Evolutionary conservation across 1,140 invertebrate species (phyloP), one percentile per base, ranked within the genome.

Genomic region (Zophobas morio): DNA sequence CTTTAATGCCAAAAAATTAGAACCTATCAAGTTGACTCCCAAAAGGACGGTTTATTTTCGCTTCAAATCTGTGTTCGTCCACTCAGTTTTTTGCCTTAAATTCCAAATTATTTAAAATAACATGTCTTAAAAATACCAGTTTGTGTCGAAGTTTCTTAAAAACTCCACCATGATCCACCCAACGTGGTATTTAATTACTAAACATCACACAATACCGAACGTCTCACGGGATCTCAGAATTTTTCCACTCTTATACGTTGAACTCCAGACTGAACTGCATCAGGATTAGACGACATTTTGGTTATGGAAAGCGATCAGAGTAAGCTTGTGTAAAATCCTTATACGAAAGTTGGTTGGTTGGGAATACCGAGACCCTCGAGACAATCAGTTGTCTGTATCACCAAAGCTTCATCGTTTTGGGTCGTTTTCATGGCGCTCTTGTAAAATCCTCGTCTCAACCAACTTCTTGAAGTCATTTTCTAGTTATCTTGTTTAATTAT

Each of bases 401-500:
- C 60, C 60, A 66, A 5, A 66, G 60, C 60, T 66, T 39, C 20
- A 66, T 66, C 60, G 60, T 66, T 66, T 66, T 36, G 60, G 60
- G 37, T 66, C 60, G 60, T 66, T 66, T 42, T 66, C 60, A 36
- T 66, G 39, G n/a, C 60, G 42, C 60, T 66, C 60, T 3, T 66
- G 60, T 42, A 66, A 66, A 66, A 66, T 66, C 39, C 60, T 66
- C 39, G 60, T 42, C 20, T 66, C 60, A n/a, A 40, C 60, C 32
- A 66, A 66, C 60, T 66, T 66, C 60, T 66, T 66, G 33, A n/a
- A 66, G 40, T 42, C 37, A 66, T 66, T 66, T 66, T 66, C 60
- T 66, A 66, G 60, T 66, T 66, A 66, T 66, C 60, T 66, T 39
- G 60, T 66, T 66, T 66, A 66, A 66, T 66, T 66, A 66, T 66